phyloP scores from a whole-genome alignment of 2,113 vertebrate species.

The Crotophaga sulcirostris region DNA sequence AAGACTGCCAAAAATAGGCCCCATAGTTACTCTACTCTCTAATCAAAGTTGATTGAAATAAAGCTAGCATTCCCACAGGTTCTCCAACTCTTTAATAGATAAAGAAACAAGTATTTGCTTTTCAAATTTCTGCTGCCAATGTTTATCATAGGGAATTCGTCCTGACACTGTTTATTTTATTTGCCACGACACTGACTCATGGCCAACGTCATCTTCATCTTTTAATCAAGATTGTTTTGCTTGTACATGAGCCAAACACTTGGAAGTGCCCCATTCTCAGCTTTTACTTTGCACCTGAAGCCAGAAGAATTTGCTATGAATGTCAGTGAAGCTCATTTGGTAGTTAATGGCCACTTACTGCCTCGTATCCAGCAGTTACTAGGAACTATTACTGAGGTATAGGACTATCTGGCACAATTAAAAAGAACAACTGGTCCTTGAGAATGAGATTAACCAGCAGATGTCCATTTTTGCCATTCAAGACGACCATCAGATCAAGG shows the following conservation, averaged over 20 bases:
- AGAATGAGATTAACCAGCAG: background rate
- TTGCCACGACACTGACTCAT: background rate
- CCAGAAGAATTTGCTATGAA: background rate
- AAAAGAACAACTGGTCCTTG: background rate
- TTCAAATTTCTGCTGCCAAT: background rate
- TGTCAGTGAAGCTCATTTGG: background rate
- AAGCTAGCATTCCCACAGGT: background rate
- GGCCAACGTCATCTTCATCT: background rate
- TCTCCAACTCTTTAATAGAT: background rate
- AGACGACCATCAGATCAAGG: background rate
- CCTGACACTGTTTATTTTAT: background rate
- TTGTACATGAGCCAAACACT: background rate
- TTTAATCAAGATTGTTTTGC: background rate
- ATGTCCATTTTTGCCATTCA: background rate
- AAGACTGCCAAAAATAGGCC: background rate
- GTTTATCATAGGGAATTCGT: background rate
- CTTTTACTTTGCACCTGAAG: background rate
- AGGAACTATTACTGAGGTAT: background rate
- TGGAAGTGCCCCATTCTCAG: background rate
- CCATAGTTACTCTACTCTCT: background rate
- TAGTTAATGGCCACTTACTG: background rate
- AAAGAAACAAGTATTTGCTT: background rate
- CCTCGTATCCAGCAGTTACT: background rate
- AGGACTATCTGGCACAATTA: background rate
- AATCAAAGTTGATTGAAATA: background rate